Evolutionary conservation across 2,113 vertebrate genomes (phyloP).

Genomic region (Antechinus flavipes): DNA sequence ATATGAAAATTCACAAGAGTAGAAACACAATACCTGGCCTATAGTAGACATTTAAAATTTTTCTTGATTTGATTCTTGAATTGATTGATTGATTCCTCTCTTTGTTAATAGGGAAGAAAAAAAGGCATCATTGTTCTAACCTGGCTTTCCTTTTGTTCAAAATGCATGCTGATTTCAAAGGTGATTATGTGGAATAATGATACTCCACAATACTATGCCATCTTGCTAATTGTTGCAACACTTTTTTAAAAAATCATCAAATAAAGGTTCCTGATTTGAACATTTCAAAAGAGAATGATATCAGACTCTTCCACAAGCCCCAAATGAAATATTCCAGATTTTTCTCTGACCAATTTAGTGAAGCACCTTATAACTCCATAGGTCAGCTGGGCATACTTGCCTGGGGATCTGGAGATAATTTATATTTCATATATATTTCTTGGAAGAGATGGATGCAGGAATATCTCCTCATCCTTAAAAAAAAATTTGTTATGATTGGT

Average conservation of each 20-base stretch:
- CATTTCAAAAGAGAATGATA: neutral
- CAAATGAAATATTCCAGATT: neutral
- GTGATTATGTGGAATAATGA: neutral
- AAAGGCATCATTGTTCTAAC: neutral
- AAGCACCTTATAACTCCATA: neutral
- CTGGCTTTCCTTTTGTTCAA: neutral
- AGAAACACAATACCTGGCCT: neutral
- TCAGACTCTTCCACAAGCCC: neutral
- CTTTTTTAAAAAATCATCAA: neutral
- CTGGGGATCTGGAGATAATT: too few relatives aligned
- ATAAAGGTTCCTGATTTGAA: neutral
- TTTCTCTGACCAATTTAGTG: neutral
- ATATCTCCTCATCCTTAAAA: neutral
- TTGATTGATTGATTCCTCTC: neutral
- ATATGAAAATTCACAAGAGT: neutral
- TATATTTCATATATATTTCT: neutral
- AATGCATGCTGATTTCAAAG: neutral
- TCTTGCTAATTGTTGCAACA: neutral
- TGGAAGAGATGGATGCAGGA: neutral
- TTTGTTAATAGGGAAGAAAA: neutral
- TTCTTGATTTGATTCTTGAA: neutral
- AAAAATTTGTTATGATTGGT: neutral
- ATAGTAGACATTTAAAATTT: neutral
- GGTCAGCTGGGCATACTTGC: neutral
- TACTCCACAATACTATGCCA: neutral